A percentile compares a stretch with the other conserved stretches of the same genome.
Evolutionary conservation across 1,140 invertebrate species (phyloP).

Genomic region (Medauroidea extradentata): DNA sequence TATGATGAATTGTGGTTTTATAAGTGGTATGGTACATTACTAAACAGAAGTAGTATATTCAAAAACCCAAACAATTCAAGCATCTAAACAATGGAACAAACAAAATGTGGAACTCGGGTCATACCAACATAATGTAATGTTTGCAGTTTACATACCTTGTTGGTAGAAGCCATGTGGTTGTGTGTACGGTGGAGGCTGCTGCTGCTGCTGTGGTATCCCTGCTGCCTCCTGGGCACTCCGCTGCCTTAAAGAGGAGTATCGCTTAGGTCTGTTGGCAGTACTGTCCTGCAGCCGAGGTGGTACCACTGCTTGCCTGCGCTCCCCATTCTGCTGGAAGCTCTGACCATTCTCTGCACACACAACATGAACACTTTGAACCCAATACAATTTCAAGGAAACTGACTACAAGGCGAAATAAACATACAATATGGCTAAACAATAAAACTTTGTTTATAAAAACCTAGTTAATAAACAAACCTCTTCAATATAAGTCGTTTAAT

Average conservation of each 20-base stretch:
- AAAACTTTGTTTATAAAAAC: too few relatives aligned
- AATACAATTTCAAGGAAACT: neutral
- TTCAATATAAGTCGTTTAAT: too few relatives aligned
- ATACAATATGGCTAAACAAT: too few relatives aligned
- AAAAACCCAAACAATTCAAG: too few relatives aligned
- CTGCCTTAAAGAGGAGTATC: conserved; percentile 70
- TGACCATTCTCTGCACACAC: neutral
- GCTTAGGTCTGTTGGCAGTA: conserved; percentile 57
- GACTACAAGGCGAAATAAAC: too few relatives aligned
- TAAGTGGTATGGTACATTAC: too few relatives aligned
- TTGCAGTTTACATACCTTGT: conserved; percentile 18
- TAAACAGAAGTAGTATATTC: too few relatives aligned
- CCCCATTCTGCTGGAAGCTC: neutral
- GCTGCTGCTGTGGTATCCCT: conserved; percentile 33
- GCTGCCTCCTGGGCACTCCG: conserved; percentile 51
- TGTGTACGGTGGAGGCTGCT: conserved; percentile 34
- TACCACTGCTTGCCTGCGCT: conserved; percentile 15
- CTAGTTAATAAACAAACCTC: too few relatives aligned
- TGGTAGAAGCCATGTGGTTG: conserved; percentile 4
- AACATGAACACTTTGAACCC: neutral
- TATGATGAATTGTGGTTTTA: too few relatives aligned
- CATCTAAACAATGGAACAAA: too few relatives aligned
- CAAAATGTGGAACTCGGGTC: too few relatives aligned
- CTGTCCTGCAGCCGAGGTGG: conserved; percentile 34
- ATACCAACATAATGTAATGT: too few relatives aligned